Percentiles rank a stretch among this genome's conserved stretches.
Conservation (phyloP, 2,113 vertebrate species). For the Zosterops hypoxanthus region DNA sequence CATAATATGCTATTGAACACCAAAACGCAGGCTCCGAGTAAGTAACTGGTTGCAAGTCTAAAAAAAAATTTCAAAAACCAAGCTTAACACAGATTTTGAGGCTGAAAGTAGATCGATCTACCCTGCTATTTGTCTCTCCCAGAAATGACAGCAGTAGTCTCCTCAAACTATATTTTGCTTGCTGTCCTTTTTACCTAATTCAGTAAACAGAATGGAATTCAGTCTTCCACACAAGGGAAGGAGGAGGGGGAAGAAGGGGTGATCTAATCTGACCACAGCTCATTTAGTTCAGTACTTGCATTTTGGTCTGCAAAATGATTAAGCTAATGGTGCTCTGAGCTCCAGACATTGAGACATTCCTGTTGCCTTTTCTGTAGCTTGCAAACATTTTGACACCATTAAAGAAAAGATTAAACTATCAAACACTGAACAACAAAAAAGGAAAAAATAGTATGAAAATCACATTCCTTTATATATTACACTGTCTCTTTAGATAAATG, state of each 20-base stretch:
- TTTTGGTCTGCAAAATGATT: neutral
- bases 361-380: neutral
- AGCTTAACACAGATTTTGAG: neutral
- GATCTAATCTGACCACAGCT: slow-evolving; percentile 9
- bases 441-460: neutral
- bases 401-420: neutral
- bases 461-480: neutral
- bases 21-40: slow-evolving; percentile 98
- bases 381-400: neutral
- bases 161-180: neutral
- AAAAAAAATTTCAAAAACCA: neutral
- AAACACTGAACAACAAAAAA: neutral
- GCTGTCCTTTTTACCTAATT: neutral
- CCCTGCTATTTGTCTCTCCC: neutral
- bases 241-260: neutral
- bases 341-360: neutral
- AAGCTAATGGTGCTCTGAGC: neutral
- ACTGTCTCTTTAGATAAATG: neutral
- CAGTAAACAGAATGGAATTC: slow-evolving; percentile 15
- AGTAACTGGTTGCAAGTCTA: slow-evolving; percentile 96
- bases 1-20: slow-evolving; percentile 99
- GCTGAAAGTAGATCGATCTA: neutral
- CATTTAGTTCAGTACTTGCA: neutral
- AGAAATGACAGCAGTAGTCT: neutral
- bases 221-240: neutral